Percentiles rank a stretch among this genome's conserved stretches.
phyloP scores from a whole-genome alignment of 1,140 invertebrate genomes.

The Cotesia typhae region DNA sequence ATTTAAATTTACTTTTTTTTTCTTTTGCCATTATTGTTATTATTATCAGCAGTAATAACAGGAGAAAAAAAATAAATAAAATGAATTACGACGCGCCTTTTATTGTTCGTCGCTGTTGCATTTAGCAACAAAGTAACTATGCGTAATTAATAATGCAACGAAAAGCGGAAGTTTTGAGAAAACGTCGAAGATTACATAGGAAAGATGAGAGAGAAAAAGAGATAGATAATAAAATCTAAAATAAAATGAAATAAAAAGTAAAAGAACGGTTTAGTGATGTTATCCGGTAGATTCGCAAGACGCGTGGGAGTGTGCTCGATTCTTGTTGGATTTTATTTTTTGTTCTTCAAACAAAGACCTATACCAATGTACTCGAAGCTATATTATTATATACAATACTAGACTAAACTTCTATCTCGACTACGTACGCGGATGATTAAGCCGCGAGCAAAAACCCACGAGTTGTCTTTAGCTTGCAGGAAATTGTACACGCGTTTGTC shows the following conservation, averaged over 20 bases:
- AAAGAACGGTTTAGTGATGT: constrained; percentile 25
- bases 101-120: no score
- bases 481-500: not conserved
- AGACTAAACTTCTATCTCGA: no score
- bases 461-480: constrained; percentile 2
- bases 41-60: not conserved
- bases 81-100: not conserved
- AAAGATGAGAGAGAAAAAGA: not conserved
- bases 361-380: not conserved
- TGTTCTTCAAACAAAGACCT: constrained; percentile 24
- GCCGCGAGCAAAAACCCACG: constrained; percentile 9
- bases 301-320: constrained; percentile 40
- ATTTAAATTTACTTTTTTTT: no score
- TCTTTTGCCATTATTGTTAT: no score
- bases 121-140: not conserved
- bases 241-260: not conserved
- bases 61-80: not conserved
- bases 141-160: not conserved
- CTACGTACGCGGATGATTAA: no score
- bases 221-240: no score
- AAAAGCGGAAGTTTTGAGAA: constrained; percentile 9
- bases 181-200: not conserved
- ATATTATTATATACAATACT: no score
- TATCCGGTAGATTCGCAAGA: constrained; percentile 34
- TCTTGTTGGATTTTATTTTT: constrained; percentile 17